Conservation (phyloP, 1,140 invertebrate species). For the Bombus terrestris region DNA sequence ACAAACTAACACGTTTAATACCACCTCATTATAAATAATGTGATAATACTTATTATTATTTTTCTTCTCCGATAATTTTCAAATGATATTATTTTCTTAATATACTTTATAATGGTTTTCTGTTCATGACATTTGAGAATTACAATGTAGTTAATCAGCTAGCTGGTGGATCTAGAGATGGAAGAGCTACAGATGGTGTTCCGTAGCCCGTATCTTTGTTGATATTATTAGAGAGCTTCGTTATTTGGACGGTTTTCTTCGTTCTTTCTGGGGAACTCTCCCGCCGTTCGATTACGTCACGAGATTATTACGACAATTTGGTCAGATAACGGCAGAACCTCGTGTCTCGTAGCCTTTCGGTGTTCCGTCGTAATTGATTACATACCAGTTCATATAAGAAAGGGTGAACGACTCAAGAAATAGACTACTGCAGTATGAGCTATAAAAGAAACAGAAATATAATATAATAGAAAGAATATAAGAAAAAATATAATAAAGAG, state of each 20-base stretch:
- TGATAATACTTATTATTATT: too few relatives aligned
- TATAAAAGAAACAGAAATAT: not conserved
- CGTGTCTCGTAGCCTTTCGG: not conserved
- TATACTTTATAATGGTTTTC: not conserved
- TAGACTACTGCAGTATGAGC: not conserved
- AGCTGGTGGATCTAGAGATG: too few relatives aligned
- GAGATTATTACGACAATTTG: constrained; percentile 12
- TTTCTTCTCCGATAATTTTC: too few relatives aligned
- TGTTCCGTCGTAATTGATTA: not conserved
- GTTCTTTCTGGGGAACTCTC: not conserved
- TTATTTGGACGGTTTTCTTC: constrained; percentile 8
- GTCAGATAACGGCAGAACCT: not conserved
- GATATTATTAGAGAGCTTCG: not conserved
- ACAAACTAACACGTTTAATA: too few relatives aligned
- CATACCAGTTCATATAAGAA: not conserved
- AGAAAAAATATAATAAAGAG: not conserved
- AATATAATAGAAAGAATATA: too few relatives aligned
- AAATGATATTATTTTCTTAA: not conserved
- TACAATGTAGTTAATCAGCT: not conserved
- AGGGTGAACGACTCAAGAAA: not conserved
- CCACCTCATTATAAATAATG: too few relatives aligned
- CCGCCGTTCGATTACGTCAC: not conserved
- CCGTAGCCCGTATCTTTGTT: not conserved
- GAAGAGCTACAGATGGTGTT: not conserved
- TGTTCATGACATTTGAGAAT: too few relatives aligned